Evolutionary conservation across 2,888 invertebrate species (phyloP), one percentile per base, ranked within the genome.

Genomic region (Dryococelus australis): DNA sequence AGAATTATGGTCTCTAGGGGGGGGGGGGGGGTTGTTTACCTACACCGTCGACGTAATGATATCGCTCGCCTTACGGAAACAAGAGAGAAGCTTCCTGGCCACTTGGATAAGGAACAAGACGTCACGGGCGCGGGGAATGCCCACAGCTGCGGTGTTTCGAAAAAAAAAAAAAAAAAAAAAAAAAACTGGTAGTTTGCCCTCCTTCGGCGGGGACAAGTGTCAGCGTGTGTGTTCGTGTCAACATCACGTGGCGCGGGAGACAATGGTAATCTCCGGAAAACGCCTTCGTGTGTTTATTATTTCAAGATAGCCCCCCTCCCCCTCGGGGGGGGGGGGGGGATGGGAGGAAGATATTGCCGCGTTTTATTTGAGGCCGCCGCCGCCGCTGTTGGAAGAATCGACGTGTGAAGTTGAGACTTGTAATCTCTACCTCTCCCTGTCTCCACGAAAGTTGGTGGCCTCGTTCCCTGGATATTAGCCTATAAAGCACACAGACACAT

Each of bases 401-500:
- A 65, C 65, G 65, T 65, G 65, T 65, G 65, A 65, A 65, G 65
- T 16, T 65, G 65, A 65, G 20, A 16, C 65, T 65, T 65, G 65
- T 65, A 65, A 65, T 65, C 65, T 65, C 9, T 47, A 47, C 47
- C 12, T 47, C 12, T 65, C 65, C 65, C 65, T 65, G 24, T 65
- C 65, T 24, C 65, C 24, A 8, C 8, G 65, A 65, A 65, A 65
- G 10, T 12, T 24, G 65, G 65, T 6, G 65, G 65, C 65, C 20
- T 9, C 65, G 65, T 65, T 65, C 65, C 16, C 16, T 13, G 20
- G 65, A 65, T 65, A 65, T 65, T 65, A 65, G 65, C 65, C 65
- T 65, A 65, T 65, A 65, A 65, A 65, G 65, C 65, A 65, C 65
- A 65, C 65, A n/a, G n/a, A n/a, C n/a, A n/a, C n/a, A n/a, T n/a